phyloP scores from a whole-genome alignment of 2,888 invertebrate genomes.

The Isotomurus palustris region DNA sequence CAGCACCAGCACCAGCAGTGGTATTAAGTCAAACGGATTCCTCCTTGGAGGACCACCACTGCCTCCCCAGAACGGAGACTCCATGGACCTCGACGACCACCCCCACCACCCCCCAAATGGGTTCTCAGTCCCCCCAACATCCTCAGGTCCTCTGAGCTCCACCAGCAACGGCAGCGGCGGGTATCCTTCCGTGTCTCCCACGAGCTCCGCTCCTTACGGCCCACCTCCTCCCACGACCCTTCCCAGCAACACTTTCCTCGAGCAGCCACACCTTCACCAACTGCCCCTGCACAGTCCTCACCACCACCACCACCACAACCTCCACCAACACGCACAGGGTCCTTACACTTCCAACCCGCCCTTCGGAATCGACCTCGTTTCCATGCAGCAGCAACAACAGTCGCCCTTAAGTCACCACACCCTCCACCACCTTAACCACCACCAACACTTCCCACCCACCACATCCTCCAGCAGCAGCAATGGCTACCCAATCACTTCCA shows the following conservation, averaged over 20 bases:
- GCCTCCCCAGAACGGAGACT: background rate
- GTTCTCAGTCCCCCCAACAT: background rate
- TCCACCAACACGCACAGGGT: background rate
- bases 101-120: background rate
- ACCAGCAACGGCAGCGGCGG: no score
- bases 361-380: background rate
- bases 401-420: constrained; percentile 9
- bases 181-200: no score
- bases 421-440: constrained; percentile 15
- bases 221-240: no score
- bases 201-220: no score
- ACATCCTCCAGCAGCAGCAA: background rate
- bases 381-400: constrained; percentile 5
- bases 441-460: background rate
- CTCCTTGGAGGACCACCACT: background rate
- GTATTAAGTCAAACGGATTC: background rate
- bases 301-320: background rate
- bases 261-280: no score
- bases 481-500: no score
- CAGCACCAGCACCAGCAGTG: background rate
- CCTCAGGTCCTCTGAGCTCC: no score
- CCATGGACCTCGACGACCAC: background rate
- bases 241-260: no score
- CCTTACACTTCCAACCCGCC: background rate
- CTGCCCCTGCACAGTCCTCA: no score